Evolutionary conservation across 1,140 invertebrate species (phyloP).

Genomic region (Acyrthosiphon pisum): DNA sequence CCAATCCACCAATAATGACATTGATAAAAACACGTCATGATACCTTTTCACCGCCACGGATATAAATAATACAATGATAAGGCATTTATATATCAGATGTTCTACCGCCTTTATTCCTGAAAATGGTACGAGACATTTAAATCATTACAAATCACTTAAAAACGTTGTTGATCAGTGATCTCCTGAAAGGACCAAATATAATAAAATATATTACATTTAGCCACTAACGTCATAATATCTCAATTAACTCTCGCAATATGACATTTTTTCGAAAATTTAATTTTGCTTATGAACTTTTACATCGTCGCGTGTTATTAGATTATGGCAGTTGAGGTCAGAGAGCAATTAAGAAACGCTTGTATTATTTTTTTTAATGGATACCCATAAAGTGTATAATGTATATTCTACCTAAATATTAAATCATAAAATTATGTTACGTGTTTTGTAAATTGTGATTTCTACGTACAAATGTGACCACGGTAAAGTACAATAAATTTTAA

Average conservation of each 20-base stretch:
- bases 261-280: background rate
- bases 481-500: background rate
- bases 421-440: background rate
- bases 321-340: background rate
- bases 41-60: too few relatives aligned
- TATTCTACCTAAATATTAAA: background rate
- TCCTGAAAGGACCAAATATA: background rate
- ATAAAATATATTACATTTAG: background rate
- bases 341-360: background rate
- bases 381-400: background rate
- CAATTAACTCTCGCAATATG: background rate
- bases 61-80: too few relatives aligned
- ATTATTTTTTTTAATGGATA: background rate
- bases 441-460: background rate
- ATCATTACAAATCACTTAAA: background rate
- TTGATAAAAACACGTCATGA: too few relatives aligned
- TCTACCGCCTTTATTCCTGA: too few relatives aligned
- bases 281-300: background rate
- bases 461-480: background rate
- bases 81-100: too few relatives aligned
- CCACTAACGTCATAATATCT: background rate
- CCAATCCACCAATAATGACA: too few relatives aligned
- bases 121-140: background rate
- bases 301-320: background rate
- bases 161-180: background rate